Base-by-base conservation (phyloP, 2,113 vertebrate species). In the Grammomys dolichurus region DNA sequence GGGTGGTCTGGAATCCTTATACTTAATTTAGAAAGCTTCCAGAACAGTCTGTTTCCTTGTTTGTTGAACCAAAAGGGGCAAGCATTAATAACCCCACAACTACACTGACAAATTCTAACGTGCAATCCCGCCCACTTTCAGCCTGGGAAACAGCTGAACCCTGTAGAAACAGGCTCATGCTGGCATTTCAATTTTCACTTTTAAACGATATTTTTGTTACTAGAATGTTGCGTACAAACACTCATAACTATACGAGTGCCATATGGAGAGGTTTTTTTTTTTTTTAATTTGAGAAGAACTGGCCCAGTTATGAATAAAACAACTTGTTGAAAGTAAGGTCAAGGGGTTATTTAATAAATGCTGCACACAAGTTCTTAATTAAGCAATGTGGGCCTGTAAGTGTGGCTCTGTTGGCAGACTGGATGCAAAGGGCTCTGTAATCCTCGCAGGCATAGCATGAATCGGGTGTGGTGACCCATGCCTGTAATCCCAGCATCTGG, bases 141-240 rank as follows among this genome's bases (percentile, higher is more conserved):
- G 36, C 58, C 67, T 94, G 81, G 86, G 65, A 75, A 97, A 92
- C 28, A 84, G 81, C 81, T 80, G n/a, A 96, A 88, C 75, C 80
- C n/a, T 76, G 69, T 33, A 94, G 92, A 81, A 92, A 95, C 4
- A 77, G 40, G 43, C 40, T 87, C 60, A 20, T 89, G 81, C 31
- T 91, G 63, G 67, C 48, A 89, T 54, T 88, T 33, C n/a, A 87
- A 86, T 93, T 95, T 96, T 89, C 72, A 95, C 86, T 97, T 97
- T 81, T 70, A 97, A 97, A 95, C 80, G 85, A 14, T 87, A 81
- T 95, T 95, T 96, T 94, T 81, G 87, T 92, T 95, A 72, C 87
- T 91, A 96, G 72, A 97, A 88, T 92, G 76, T 89, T 81, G 73
- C 6, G 51, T 72, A 95, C 56, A 95, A 97, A 97, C 87, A 97